Base-by-base conservation (phyloP, 1,140 invertebrate species). In the Globodera rostochiensis region DNA sequence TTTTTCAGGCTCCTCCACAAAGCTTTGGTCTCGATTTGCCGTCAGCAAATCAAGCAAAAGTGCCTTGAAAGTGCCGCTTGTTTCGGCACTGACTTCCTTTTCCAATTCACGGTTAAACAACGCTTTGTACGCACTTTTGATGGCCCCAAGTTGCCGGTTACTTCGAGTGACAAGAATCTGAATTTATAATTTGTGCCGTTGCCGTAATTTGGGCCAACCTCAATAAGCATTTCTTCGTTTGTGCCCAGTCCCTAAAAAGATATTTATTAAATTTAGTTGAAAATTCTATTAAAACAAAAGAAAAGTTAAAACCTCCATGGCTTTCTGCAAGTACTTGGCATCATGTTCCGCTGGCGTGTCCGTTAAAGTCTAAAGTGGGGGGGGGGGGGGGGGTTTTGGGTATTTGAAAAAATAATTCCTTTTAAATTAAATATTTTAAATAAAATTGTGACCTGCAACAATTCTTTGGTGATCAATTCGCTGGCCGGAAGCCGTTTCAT, bases 61-160 rank as follows among this genome's bases (percentile, higher is more conserved):
- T 78, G 95, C 93, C 90, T 95, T 94, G 91, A 98, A 97, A 88
- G 95, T 93, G 3, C 95, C 96, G 5, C 95, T 96, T 45, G 96
- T 97, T 88, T 98, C 97, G 45, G 94, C 94, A 88, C 94, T 94
- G 75, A 98, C 91, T 87, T 97, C 96, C 7, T 93, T 93, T 88
- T 98, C 96, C 80, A 98, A 90, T 73, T 93, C 91, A 89, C 93
- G 94, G 82, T 93, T 93, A 90, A 95, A 98, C 85, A 95, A 94
- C 95, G 88, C 79, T 79, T 90, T 88, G 84, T 92, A 92, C n/a
- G 80, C 71, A 25, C 57, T 66, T 53, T 83, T 91, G 2, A 92
- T 86, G 53, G 86, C 88, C 53, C 86, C 82, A 64, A 92, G 91
- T 83, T 92, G 90, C 70, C 83, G 82, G 82, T 92, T 92, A 46